These are phyloP conservation scores for Cepphus grylle DNA, from an alignment of 2,113 vertebrate species.

Conservation along the genomic window DNA sequence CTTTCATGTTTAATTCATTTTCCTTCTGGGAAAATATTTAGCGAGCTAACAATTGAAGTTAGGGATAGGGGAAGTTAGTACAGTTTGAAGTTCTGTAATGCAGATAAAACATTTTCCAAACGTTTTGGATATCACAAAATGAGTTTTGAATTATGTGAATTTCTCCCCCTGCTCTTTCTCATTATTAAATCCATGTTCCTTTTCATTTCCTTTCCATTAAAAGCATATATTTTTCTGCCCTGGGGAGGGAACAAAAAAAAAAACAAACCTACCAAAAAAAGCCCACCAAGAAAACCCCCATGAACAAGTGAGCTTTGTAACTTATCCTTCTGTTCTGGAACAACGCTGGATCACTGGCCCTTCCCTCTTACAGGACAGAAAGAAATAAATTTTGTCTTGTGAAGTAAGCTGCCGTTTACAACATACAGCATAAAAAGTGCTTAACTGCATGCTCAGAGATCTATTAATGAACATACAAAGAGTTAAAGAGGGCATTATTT, in stretches of 20 bases:
- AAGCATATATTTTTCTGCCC: background rate
- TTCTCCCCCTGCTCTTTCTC: background rate
- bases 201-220: background rate
- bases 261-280: background rate
- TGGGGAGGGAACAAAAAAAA: background rate
- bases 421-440: background rate
- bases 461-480: background rate
- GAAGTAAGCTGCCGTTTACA: background rate
- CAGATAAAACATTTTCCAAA: slow-evolving; percentile 5
- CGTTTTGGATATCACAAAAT: background rate
- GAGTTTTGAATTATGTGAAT: slow-evolving; percentile 8
- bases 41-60: background rate
- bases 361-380: background rate
- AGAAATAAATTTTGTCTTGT: background rate
- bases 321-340: background rate
- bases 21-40: slow-evolving; percentile 40
- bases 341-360: background rate
- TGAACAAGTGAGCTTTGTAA: background rate
- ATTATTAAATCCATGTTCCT: background rate
- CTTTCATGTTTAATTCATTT: slow-evolving; percentile 54
- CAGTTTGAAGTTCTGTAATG: background rate
- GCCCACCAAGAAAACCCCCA: background rate
- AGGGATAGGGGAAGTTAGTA: background rate
- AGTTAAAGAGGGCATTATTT: background rate
- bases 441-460: background rate